Conservation (phyloP, 2,797 vertebrate genomes). For the Dromococcyx pavoninus region DNA sequence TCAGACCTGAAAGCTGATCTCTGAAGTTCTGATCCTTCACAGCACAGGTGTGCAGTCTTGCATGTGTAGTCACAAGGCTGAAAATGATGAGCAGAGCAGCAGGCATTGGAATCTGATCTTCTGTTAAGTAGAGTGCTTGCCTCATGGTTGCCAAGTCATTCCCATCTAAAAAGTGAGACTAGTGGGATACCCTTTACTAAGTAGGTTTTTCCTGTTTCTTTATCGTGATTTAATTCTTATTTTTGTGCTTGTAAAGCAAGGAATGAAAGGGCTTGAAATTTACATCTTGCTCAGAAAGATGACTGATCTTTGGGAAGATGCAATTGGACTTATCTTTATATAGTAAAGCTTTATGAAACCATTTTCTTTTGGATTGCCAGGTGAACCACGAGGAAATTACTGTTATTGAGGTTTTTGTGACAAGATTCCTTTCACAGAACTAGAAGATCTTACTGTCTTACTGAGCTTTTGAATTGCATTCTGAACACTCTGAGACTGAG, state of each 20-base stretch:
- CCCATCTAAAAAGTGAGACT: background rate
- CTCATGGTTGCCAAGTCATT: background rate
- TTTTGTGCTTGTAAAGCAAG: background rate
- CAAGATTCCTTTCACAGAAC: background rate
- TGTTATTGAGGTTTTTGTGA: background rate
- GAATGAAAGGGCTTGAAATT: background rate
- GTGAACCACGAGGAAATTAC: background rate
- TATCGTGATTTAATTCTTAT: background rate
- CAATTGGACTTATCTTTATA: background rate
- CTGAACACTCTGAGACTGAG: background rate
- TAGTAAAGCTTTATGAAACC: background rate
- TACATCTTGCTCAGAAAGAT: background rate
- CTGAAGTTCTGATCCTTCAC: background rate
- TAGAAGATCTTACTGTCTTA: background rate
- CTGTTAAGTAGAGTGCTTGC: background rate
- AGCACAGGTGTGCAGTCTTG: slow-evolving; percentile 32
- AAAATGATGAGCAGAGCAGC: slow-evolving; percentile 24
- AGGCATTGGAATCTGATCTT: slow-evolving; percentile 16
- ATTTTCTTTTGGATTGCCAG: background rate
- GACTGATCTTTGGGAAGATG: background rate
- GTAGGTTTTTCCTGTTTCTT: background rate
- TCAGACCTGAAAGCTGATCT: slow-evolving; percentile 19
- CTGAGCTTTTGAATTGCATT: background rate
- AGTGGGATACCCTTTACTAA: background rate
- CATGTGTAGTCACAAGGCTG: slow-evolving; percentile 41